These are phyloP conservation scores for Acanthoscelides obtectus DNA, from an alignment of 2,888 invertebrate species.

Conservation along the genomic window DNA sequence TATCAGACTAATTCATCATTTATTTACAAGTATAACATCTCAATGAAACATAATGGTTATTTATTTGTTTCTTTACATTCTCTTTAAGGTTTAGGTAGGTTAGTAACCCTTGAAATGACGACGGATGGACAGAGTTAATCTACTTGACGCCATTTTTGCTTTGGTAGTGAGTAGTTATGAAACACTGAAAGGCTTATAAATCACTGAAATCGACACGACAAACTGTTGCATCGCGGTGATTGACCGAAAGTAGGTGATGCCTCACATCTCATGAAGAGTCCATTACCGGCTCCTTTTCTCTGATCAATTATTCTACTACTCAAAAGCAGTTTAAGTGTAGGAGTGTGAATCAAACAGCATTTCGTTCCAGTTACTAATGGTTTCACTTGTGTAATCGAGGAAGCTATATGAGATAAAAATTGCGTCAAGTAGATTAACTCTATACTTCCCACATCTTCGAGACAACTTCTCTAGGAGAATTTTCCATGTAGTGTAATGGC, in stretches of 20 bases:
- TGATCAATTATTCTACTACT: not conserved
- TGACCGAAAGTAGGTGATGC: not conserved
- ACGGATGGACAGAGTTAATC: too few relatives aligned
- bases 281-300: not conserved
- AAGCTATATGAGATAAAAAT: not conserved
- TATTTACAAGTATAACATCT: too few relatives aligned
- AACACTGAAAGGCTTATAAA: not conserved
- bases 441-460: not conserved
- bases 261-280: not conserved
- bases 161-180: not conserved
- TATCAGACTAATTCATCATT: too few relatives aligned
- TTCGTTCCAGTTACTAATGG: not conserved
- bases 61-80: too few relatives aligned
- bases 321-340: not conserved
- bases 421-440: not conserved
- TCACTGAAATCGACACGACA: not conserved
- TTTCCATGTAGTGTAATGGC: too few relatives aligned
- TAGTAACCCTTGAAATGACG: too few relatives aligned
- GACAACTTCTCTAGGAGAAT: too few relatives aligned
- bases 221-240: not conserved
- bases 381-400: not conserved
- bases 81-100: too few relatives aligned
- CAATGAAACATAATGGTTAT: too few relatives aligned
- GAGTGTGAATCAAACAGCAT: not conserved
- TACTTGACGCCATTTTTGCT: not conserved